These are phyloP conservation scores for Diarsia dahlii DNA, from an alignment of 2,888 invertebrate genomes.

Conservation along the genomic window DNA sequence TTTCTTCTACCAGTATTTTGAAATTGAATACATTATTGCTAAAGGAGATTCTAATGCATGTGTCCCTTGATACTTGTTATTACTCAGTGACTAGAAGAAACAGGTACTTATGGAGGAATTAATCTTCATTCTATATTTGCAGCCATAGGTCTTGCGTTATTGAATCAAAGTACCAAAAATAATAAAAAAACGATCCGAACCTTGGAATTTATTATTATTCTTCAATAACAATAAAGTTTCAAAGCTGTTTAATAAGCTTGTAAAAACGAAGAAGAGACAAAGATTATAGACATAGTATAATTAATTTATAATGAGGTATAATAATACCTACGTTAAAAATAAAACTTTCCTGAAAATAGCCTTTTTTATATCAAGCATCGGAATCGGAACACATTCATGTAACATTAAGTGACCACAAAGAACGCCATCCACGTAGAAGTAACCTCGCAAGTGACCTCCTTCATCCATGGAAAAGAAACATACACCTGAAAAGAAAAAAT, in stretches of 20 bases:
- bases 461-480: not conserved
- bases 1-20: conserved; percentile 46
- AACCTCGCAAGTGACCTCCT: not conserved
- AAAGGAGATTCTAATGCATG: conserved; percentile 11
- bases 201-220: not conserved
- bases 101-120: conserved; percentile 14
- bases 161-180: not conserved
- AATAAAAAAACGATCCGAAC: not conserved
- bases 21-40: conserved; percentile 50
- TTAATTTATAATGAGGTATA: too few species aligned
- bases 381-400: too few species aligned
- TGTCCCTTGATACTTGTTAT: conserved; percentile 36
- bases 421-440: not conserved
- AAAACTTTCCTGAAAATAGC: not conserved
- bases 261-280: not conserved
- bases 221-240: not conserved
- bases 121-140: conserved; percentile 6
- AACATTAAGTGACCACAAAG: not conserved
- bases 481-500: not conserved
- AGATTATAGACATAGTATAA: too few species aligned
- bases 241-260: not conserved
- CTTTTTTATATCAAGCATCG: not conserved
- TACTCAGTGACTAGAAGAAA: conserved; percentile 35
- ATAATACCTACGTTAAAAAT: too few species aligned
- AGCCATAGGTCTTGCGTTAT: not conserved